phyloP scores from a whole-genome alignment of 2,113 vertebrate genomes.

The Tragelaphus imberbis region DNA sequence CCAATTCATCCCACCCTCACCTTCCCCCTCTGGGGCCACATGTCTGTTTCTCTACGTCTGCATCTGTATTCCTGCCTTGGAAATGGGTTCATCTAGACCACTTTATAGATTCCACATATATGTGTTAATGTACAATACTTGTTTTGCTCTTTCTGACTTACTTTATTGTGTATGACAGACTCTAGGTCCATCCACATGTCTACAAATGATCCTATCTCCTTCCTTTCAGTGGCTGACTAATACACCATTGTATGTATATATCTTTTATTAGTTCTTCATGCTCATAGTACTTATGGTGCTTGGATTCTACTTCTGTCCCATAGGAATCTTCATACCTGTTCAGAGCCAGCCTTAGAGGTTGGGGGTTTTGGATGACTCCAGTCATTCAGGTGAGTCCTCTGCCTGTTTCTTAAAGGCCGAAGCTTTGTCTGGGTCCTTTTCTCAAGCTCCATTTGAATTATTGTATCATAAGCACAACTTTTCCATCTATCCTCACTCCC shows the following conservation, averaged over 20 bases:
- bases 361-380: not conserved
- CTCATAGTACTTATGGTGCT: not conserved
- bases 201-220: not conserved
- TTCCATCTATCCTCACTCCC: not conserved
- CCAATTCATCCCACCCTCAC: not conserved
- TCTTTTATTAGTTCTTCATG: not conserved
- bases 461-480: not conserved
- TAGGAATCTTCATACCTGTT: not conserved
- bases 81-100: not conserved
- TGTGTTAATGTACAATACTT: not conserved
- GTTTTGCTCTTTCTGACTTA: not conserved
- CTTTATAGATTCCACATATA: not conserved
- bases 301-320: not conserved
- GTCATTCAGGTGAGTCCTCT: not conserved
- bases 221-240: not conserved
- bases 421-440: not conserved
- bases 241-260: not conserved
- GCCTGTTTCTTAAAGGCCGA: not conserved
- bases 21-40: not conserved
- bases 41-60: not conserved
- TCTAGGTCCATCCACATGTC: not conserved
- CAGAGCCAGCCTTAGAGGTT: not conserved
- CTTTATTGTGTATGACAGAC: not conserved
- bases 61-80: not conserved
- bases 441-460: not conserved